phyloP scores from a whole-genome alignment of 2,888 invertebrate genomes.

The Boloria euphrosyne region DNA sequence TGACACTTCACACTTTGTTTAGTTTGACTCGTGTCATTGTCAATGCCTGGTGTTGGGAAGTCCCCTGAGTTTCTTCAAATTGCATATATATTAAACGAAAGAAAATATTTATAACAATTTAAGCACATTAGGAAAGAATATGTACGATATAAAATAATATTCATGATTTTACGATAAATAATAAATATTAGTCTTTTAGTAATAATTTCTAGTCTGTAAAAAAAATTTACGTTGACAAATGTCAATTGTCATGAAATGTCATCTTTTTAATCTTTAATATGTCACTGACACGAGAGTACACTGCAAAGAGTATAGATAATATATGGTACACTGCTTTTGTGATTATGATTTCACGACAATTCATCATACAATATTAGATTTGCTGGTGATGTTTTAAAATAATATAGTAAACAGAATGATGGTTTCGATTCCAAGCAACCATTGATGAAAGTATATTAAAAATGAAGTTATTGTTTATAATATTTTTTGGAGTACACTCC shows the following conservation, averaged over 20 bases:
- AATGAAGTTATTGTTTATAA: slow-evolving; percentile 60
- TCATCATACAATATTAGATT: slow-evolving; percentile 9
- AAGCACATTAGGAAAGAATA: too few relatives aligned
- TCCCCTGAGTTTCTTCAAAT: too few relatives aligned
- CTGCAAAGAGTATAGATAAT: too few relatives aligned
- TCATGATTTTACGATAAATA: too few relatives aligned
- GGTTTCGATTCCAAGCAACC: slow-evolving; percentile 13
- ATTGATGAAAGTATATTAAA: slow-evolving; percentile 37
- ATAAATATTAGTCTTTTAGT: too few relatives aligned
- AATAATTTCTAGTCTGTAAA: too few relatives aligned
- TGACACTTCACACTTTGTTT: slow-evolving; percentile 31
- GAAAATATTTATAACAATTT: too few relatives aligned
- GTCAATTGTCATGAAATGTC: slow-evolving; percentile 19
- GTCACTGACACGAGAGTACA: slow-evolving; percentile 4
- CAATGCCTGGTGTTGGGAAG: background rate
- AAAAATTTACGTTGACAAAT: slow-evolving; percentile 23
- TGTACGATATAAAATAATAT: too few relatives aligned
- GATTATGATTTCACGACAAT: slow-evolving; percentile 23
- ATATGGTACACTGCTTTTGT: slow-evolving; percentile 16
- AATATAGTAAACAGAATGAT: slow-evolving; percentile 18
- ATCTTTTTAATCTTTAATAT: slow-evolving; percentile 1
- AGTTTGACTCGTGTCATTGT: slow-evolving; percentile 29
- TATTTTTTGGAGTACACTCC: slow-evolving; percentile 61
- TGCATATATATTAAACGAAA: too few relatives aligned
- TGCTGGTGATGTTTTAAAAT: slow-evolving; percentile 16